phyloP scores from a whole-genome alignment of 2,113 vertebrate species.

The Pygoscelis adeliae region DNA sequence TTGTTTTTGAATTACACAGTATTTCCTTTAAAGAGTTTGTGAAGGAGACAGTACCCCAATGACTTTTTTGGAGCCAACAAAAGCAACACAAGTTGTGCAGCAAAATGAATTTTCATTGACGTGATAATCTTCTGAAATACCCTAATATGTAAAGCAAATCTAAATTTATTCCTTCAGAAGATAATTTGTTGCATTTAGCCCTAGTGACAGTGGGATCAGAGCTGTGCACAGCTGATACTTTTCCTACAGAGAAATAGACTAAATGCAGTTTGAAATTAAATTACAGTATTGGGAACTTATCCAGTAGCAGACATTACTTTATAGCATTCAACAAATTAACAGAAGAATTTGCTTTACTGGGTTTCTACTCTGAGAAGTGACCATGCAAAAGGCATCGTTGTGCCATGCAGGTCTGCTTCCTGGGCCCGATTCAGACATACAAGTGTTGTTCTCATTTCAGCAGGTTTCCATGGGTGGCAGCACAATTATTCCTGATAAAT shows the following conservation, averaged over 20 bases:
- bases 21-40: not conserved
- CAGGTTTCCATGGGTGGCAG: not conserved
- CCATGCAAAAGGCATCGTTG: not conserved
- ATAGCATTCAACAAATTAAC: not conserved
- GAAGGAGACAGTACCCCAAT: not conserved
- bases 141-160: not conserved
- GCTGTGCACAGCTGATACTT: not conserved
- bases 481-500: not conserved
- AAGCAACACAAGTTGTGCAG: not conserved
- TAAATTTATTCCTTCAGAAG: not conserved
- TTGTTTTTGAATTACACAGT: not conserved
- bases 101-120: not conserved
- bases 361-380: not conserved
- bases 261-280: slow-evolving; percentile 19
- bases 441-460: not conserved
- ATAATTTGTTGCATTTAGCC: not conserved
- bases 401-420: not conserved
- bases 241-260: not conserved
- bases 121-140: not conserved
- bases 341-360: not conserved
- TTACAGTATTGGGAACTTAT: not conserved
- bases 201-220: not conserved
- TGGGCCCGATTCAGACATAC: not conserved
- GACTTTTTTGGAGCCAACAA: not conserved
- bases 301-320: not conserved